Evolutionary conservation across 2,797 vertebrate species (phyloP).

Genomic region (Spinus olivaceus): DNA sequence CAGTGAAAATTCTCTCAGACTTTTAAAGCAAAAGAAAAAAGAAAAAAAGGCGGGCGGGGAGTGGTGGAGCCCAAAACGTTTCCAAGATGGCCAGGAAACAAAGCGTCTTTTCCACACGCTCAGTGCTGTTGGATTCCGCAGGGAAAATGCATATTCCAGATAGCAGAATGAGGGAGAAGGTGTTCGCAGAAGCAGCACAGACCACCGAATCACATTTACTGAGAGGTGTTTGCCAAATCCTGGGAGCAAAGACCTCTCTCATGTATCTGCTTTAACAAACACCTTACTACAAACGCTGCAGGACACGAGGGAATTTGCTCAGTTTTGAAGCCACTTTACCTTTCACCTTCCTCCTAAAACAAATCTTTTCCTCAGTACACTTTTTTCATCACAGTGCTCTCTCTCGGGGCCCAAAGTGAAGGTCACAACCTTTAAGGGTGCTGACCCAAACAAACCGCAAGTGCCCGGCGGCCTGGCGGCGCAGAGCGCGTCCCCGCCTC

Average conservation of each 20-base stretch:
- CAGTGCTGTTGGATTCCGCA: not conserved
- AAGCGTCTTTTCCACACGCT: not conserved
- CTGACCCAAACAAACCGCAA: not conserved
- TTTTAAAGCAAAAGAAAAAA: not conserved
- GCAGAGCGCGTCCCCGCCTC: rapidly evolving
- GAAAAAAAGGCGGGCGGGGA: rapidly evolving
- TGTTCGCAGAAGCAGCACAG: not conserved
- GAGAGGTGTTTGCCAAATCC: not conserved
- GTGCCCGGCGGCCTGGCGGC: rapidly evolving
- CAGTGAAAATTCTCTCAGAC: not conserved
- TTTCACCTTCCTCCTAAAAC: not conserved
- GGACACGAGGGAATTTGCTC: not conserved
- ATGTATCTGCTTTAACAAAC: not conserved
- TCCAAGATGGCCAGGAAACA: not conserved
- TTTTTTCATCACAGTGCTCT: not conserved
- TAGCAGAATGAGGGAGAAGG: not conserved
- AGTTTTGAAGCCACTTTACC: not conserved
- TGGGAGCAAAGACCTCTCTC: not conserved
- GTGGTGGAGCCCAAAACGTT: rapidly evolving
- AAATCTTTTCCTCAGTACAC: not conserved
- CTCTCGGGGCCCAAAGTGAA: not conserved
- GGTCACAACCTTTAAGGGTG: rapidly evolving
- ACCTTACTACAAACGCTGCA: not conserved
- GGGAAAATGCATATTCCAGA: not conserved
- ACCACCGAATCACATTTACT: not conserved